Evolutionary conservation across 2,888 invertebrate genomes (phyloP), one percentile per base, ranked within the genome.

Genomic region (Malachius bipustulatus): DNA sequence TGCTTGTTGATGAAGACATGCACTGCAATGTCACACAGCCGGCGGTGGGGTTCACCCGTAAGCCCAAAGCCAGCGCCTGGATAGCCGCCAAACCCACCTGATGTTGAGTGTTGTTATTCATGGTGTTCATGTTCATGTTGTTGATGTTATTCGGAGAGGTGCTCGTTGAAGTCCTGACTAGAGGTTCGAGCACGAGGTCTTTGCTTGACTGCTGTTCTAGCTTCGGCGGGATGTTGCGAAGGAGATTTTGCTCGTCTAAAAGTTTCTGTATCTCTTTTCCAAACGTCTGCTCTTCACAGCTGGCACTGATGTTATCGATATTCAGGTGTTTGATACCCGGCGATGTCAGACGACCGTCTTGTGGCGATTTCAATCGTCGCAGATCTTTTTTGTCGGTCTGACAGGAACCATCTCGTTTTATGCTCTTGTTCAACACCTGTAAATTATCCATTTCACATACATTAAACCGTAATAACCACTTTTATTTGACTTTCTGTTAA

Each of bases 241-340:
- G 64, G 39, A 75, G 57, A 59, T 73, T 74, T 56, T 77, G 77
- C 53, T 82, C 81, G 50, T 81, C 82, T 44, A 82, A 66, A 48
- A 83, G 69, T 59, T 82, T 75, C 60, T 82, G 81, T 47, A 84
- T 77, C 59, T 83, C 82, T 52, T 80, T 70, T 64, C 83, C 83
- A 56, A 83, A 83, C 13, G 82, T 82, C 35, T 56, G 59, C 9
- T 74, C 75, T n/a, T n/a, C n/a, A n/a, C n/a, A n/a, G n/a, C 51
- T 41, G 37, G 57, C 55, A 42, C 71, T 70, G 35, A 64, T 58
- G n/a, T 54, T 54, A 30, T 68, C 67, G 42, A 69, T 67, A 44
- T 71, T 58, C 50, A 70, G 73, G 41, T 71, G 51, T 55, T 73
- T 71, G 30, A 59, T 64, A 38, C 58, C 57, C 8, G 60, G 58